Evolutionary conservation across 2,113 vertebrate genomes (phyloP).

Genomic region (Chroicocephalus ridibundus): DNA sequence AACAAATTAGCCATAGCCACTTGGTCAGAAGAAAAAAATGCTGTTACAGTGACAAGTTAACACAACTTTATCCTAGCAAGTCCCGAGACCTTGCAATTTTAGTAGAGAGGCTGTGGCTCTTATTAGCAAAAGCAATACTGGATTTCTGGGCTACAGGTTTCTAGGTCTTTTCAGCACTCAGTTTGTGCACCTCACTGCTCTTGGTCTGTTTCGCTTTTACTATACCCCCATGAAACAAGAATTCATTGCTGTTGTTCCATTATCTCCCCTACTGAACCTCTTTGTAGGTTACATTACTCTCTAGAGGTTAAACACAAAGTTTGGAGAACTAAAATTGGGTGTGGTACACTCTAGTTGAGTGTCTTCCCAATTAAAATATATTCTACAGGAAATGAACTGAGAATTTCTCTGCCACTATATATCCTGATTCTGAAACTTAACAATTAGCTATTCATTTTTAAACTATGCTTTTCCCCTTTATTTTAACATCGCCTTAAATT

Average conservation of each 20-base stretch:
- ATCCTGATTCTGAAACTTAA: neutral
- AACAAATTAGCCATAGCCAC: neutral
- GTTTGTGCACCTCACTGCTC: neutral
- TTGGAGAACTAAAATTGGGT: neutral
- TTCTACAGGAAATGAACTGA: neutral
- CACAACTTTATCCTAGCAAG: neutral
- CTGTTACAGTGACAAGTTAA: neutral
- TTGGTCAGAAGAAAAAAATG: neutral
- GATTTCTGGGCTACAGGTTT: neutral
- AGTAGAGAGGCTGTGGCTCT: neutral
- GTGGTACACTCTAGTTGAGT: neutral
- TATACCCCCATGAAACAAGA: neutral
- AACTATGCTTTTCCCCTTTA: slow-evolving; percentile 5
- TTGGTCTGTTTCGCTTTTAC: neutral
- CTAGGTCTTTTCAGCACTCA: neutral
- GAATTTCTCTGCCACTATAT: neutral
- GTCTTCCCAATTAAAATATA: neutral
- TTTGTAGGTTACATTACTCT: neutral
- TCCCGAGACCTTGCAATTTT: neutral
- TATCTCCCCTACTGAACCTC: neutral
- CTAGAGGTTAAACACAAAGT: neutral
- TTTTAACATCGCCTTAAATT: slow-evolving; percentile 61
- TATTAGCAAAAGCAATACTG: neutral
- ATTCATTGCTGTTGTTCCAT: neutral
- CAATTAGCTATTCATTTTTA: slow-evolving; percentile 39